A percentile compares a stretch with the other conserved stretches of the same genome.
These are phyloP conservation scores for Leucosticte australis DNA, from an alignment of 2,113 vertebrate species.

Conservation along the genomic window DNA sequence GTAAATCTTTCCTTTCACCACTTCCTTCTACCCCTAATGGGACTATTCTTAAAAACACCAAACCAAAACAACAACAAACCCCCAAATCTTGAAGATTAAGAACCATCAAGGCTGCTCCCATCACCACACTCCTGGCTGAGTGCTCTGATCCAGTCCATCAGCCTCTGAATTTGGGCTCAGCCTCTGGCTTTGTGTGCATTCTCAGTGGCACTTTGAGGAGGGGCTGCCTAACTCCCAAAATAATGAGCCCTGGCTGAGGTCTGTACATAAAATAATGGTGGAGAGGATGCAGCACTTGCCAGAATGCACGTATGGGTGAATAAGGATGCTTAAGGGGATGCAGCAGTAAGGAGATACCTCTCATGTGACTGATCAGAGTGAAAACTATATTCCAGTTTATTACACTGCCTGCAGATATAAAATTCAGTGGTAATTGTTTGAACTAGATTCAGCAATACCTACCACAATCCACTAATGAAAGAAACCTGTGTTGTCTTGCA, in stretches of 20 bases:
- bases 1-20: not conserved
- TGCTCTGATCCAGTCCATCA: not conserved
- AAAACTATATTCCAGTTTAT: slow-evolving; percentile 75
- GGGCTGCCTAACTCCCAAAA: not conserved
- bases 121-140: not conserved
- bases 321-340: slow-evolving; percentile 72
- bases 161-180: not conserved
- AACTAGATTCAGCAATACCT: slow-evolving; percentile 79
- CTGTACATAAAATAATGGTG: not conserved
- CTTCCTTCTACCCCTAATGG: not conserved
- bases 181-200: not conserved
- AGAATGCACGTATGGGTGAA: not conserved
- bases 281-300: not conserved
- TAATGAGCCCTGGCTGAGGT: not conserved
- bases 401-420: slow-evolving; percentile 72
- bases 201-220: not conserved
- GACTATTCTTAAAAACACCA: not conserved
- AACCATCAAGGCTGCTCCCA: not conserved
- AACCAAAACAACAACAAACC: not conserved
- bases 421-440: slow-evolving; percentile 81
- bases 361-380: slow-evolving; percentile 66
- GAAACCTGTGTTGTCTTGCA: slow-evolving; percentile 83
- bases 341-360: slow-evolving; percentile 74
- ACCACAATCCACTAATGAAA: slow-evolving; percentile 79
- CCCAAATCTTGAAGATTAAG: not conserved